Base-by-base conservation (phyloP, 2,888 invertebrate species). In the Formica aserva region DNA sequence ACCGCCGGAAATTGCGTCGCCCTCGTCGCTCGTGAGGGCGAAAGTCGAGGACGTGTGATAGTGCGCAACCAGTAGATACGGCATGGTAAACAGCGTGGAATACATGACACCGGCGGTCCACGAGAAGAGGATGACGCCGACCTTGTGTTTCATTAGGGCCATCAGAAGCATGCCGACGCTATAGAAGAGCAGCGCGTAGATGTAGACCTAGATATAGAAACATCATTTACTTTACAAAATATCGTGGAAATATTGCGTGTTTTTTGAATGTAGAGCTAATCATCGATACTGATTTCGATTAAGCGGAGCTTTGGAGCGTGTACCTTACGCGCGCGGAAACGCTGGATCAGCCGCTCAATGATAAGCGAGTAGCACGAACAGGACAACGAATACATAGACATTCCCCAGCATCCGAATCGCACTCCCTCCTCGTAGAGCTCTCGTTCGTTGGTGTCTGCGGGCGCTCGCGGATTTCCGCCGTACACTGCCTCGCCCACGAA, bases 101-200 rank as follows among this genome's bases (percentile, higher is more conserved):
- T 99, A 99, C 98, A 99, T 98, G 67, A 99, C 97, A 1, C 99
- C 99, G 1, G 99, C 98, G 0, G 98, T 97, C 96, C 98, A 98
- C 88, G 99, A 98, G 94, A 98, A 98, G 60, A 98, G 93, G 62
- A 98, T 97, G 0, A 98, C 98, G 5, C 98, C 98, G 22, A 96
- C 96, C 84, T 96, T 97, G 83, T 97, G 97, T 66, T 97, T 96
- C 0, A 97, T 96, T 9, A 97, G 91, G 0, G 98, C 98, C 97
- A 99, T 97, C 88, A 98, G 94, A 85, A 97, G 95, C 98, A 99
- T 99, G 6, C 99, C 99, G 35, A 96, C 95, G 76, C 98, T 97
- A 95, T 99, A 99, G 67, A 98, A 97, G 86, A 98, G 95, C 32
- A 99, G 96, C 0, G 99, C 98, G 67, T 97, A 97, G 1, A 99